phyloP scores from a whole-genome alignment of 2,888 invertebrate species.

The Aphidius colemani region DNA sequence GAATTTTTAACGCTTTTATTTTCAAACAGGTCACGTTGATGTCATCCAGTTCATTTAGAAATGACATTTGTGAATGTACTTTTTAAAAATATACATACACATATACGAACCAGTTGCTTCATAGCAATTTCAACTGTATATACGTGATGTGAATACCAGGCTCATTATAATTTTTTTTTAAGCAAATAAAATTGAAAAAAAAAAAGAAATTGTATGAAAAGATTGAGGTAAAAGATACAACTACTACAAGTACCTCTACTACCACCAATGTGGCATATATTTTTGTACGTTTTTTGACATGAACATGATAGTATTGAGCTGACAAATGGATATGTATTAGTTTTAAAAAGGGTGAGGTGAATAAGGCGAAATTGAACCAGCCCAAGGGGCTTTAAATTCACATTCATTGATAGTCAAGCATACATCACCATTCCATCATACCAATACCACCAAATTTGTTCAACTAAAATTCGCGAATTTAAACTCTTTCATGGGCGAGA shows the following conservation, averaged over 20 bases:
- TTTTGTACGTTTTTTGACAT: no score
- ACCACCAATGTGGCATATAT: no score
- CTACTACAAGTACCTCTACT: neutral
- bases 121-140: no score
- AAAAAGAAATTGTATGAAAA: neutral
- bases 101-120: no score
- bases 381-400: slow-evolving; percentile 16
- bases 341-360: neutral
- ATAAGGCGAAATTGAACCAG: neutral
- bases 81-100: no score
- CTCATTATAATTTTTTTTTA: neutral
- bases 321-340: neutral
- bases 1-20: no score
- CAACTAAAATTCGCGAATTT: slow-evolving; percentile 22
- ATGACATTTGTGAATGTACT: no score
- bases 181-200: neutral
- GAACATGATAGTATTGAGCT: no score
- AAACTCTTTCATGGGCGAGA: slow-evolving; percentile 10
- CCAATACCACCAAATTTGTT: slow-evolving; percentile 16
- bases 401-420: neutral
- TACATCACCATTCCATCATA: no score
- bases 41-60: no score
- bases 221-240: neutral
- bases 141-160: no score
- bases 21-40: no score